Evolutionary conservation across 2,113 vertebrate species (phyloP).

Genomic region (Hyperopisus bebe): DNA sequence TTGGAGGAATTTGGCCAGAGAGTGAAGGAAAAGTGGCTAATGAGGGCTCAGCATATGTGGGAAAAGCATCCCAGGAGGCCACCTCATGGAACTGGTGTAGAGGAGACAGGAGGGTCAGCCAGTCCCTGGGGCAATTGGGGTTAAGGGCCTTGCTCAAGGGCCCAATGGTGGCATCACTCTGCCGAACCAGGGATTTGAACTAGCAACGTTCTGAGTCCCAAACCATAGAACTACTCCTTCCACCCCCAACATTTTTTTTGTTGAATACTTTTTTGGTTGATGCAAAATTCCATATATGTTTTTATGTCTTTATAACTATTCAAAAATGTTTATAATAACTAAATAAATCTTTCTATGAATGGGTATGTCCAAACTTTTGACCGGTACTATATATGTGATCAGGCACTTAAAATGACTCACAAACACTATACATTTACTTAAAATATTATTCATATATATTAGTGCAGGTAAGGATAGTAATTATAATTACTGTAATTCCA

Average conservation of each 20-base stretch:
- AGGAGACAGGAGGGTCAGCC: background rate
- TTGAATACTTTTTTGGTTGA: background rate
- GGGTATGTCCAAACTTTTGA: background rate
- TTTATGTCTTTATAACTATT: background rate
- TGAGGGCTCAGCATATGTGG: background rate
- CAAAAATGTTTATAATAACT: background rate
- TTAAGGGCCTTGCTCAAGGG: background rate
- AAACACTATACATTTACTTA: background rate
- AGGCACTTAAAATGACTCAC: background rate
- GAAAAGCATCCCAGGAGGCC: background rate
- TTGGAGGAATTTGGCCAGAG: background rate
- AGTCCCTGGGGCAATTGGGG: background rate
- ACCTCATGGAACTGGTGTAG: background rate
- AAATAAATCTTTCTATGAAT: background rate
- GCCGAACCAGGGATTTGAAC: too few relatives aligned
- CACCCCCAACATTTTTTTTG: too few relatives aligned
- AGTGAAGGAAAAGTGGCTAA: background rate
- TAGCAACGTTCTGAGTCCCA: too few relatives aligned
- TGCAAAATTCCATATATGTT: background rate
- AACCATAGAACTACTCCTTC: background rate
- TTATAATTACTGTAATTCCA: constrained; percentile 18
- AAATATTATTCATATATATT: background rate
- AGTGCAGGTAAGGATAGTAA: background rate
- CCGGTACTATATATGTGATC: background rate
- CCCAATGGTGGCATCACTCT: background rate